Evolutionary conservation across 2,797 vertebrate genomes (phyloP), one percentile per base, ranked within the genome.

Genomic region (Simalia tracyae): DNA sequence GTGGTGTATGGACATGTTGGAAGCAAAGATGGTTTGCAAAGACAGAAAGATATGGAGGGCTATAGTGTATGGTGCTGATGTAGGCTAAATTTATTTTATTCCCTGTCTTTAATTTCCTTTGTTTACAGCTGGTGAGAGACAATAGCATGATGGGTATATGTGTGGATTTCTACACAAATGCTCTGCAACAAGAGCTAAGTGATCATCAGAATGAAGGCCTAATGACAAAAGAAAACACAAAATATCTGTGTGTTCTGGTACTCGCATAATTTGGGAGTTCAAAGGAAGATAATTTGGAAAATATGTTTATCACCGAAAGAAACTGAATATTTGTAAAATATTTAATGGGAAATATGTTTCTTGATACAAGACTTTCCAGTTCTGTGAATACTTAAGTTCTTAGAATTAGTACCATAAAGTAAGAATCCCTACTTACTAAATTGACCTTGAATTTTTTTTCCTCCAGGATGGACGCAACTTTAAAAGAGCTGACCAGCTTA

Each of bases 401-500:
- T 92, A 60, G 36, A 66, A 57, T 89, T 72, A 86, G 63, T 76
- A 76, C n/a, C 10, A n/a, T n/a, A 3, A 54, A 76, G 8, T 68
- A 26, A 89, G 50, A 72, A 89, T 85, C 3, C 17, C 50, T 17
- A 6, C 22, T 19, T 0, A 0, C n/a, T 91, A 60, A 31, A 26
- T 28, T 63, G 0, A 50, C 14, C 36, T n/a, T 31, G 26, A 68
- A 22, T 87, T 9, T 54, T 28, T 89, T 93, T 93, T 93, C 5
- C 89, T 89, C 63, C 94, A 99, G 99, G 99, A 99, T 99, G 99
- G 99, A 99, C 24, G 99, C 99, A 5, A 99, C 99, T 86, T 97
- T 99, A 95, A 99, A 99, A 96, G 99, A 99, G 95, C 97, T 99
- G 88, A 99, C 99, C 85, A 99, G 99, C 94, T 97, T 99, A 93